Evolutionary conservation across 2,888 invertebrate species (phyloP), one percentile per base, ranked within the genome.

Genomic region (Drosophila sordidapex): DNA sequence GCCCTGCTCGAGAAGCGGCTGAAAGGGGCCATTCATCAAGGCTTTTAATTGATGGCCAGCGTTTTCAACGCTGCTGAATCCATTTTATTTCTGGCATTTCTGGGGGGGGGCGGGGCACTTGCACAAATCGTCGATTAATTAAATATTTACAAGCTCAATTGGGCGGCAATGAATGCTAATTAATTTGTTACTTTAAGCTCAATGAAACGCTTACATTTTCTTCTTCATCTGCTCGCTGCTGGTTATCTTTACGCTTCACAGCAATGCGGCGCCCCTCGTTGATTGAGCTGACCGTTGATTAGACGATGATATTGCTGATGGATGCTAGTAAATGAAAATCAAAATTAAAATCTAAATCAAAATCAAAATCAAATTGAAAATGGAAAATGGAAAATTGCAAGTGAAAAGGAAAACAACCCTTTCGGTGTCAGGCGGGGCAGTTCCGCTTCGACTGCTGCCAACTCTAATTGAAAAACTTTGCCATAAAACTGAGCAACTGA

Each of bases 101-200:
- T 74, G 63, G 70, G 52, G 66, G n/a, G 70, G 52, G 66, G 63
- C 65, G 52, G 66, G 68, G 66, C 61, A 56, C 57, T 59, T 69
- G 77, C 83, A 70, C 81, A 73, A 75, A 81, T 81, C 76, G 75
- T 38, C 89, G 85, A 86, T 86, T 86, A 89, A 86, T 89, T 80
- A 86, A 89, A 86, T 89, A 89, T 86, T 86, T 87, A 89, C 87
- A 82, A 80, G 87, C 87, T 87, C 87, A 89, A 89, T 86, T 89
- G 85, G 70, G 74, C 76, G 72, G 74, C 87, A 82, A 87, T 87
- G 80, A 86, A 86, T 89, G 82, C 87, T 87, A 87, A 86, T 89
- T 89, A 89, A 84, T 89, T 84, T 66, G 76, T 74, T 76, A 38
- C 70, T 76, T 75, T 69, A 81, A 81, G 82, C 81, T 61, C 66